These are phyloP conservation scores for Sweltsa coloradensis DNA, from an alignment of 1,140 invertebrate species.

Conservation along the genomic window DNA sequence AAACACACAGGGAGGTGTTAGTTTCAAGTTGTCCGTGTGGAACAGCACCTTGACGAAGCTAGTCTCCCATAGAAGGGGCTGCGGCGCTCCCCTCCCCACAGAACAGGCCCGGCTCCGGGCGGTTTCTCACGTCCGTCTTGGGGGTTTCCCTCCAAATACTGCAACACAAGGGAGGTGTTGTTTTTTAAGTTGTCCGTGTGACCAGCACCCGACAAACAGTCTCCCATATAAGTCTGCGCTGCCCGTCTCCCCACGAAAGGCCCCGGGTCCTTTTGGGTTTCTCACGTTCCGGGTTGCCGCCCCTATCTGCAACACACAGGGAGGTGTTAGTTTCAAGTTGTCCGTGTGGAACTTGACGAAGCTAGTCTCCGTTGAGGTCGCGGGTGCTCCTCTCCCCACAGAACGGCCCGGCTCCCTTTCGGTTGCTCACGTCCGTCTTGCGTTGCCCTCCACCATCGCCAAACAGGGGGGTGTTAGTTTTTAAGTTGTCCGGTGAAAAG, in stretches of 20 bases:
- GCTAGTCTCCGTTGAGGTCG: constrained; percentile 85
- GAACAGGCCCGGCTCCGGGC: constrained; percentile 76
- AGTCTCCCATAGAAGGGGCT: constrained; percentile 88
- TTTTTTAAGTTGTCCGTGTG: too few relatives aligned
- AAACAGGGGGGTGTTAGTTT: too few relatives aligned
- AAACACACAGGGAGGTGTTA: too few relatives aligned
- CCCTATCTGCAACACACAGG: too few relatives aligned
- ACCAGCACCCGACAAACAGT: too few relatives aligned
- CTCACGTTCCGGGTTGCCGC: constrained; percentile 72
- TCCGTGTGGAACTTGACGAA: constrained; percentile 84
- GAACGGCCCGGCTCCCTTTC: constrained; percentile 76
- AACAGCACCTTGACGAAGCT: constrained; percentile 81
- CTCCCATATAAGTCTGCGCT: too few relatives aligned
- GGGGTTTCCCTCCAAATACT: too few relatives aligned
- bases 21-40: constrained; percentile 84
- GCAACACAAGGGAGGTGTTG: too few relatives aligned
- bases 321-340: too few relatives aligned
- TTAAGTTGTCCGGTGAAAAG: too few relatives aligned
- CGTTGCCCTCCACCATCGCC: too few relatives aligned
- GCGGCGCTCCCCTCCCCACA: constrained; percentile 84
- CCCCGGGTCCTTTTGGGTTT: constrained; percentile 72
- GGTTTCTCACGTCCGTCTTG: constrained; percentile 72
- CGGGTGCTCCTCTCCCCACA: constrained; percentile 85
- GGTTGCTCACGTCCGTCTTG: constrained; percentile 75
- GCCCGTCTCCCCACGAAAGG: constrained; percentile 83